These are phyloP conservation scores for Apeltes quadracus DNA, from an alignment of 2,113 vertebrate species.

Conservation along the genomic window DNA sequence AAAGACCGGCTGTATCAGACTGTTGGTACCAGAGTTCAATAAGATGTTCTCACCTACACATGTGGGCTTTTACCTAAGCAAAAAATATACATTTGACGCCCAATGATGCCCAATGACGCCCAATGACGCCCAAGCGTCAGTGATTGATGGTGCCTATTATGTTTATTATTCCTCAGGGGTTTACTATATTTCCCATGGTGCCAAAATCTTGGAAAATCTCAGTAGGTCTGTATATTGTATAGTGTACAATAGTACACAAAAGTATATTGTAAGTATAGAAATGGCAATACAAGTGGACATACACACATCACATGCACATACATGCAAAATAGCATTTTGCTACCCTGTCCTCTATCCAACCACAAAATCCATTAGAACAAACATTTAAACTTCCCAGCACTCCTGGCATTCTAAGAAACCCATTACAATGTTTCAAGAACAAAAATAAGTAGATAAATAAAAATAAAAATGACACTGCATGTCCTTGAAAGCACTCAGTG, in stretches of 20 bases:
- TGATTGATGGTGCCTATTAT: conserved; percentile 53
- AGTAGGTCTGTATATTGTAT: conserved; percentile 18
- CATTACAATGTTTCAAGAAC: conserved; percentile 43
- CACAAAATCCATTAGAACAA: conserved; percentile 51
- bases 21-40: neutral
- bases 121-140: conserved; percentile 1
- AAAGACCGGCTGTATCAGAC: conserved; percentile 3
- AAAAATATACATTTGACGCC: neutral
- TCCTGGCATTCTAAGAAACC: conserved; percentile 46
- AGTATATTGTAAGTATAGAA: too few relatives aligned
- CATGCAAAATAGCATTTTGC: conserved; percentile 27
- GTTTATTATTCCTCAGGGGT: conserved; percentile 24
- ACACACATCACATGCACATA: conserved; percentile 7
- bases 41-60: conserved; percentile 7
- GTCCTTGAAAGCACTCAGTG: conserved; percentile 67
- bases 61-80: neutral
- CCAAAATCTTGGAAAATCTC: conserved; percentile 31
- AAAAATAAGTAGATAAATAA: conserved; percentile 20
- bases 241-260: too few relatives aligned
- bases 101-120: neutral
- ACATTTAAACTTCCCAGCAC: conserved; percentile 49
- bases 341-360: conserved; percentile 16
- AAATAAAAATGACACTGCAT: conserved; percentile 55
- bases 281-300: neutral
- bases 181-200: conserved; percentile 36